phyloP scores from a whole-genome alignment of 2,113 vertebrate genomes.

The Psilopsiagon aurifrons region DNA sequence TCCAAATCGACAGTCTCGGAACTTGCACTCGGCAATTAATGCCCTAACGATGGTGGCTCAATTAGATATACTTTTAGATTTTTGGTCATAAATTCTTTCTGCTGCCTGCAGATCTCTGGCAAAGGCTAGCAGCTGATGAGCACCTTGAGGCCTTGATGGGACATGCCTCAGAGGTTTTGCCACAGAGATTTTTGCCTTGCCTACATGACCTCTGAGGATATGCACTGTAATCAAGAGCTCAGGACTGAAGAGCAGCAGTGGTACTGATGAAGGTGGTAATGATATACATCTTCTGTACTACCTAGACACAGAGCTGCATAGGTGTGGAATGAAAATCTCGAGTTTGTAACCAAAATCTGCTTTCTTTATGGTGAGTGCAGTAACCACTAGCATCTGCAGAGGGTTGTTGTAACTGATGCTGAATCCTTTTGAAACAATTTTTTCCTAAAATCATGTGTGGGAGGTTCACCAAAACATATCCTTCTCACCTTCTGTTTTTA shows the following conservation, averaged over 20 bases:
- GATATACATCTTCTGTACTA: accelerated
- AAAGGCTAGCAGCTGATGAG: background rate
- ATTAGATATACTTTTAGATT: background rate
- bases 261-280: background rate
- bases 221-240: background rate
- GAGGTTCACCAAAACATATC: background rate
- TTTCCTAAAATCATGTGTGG: background rate
- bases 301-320: background rate
- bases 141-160: background rate
- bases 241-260: accelerated
- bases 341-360: background rate
- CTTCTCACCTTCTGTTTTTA: background rate
- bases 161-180: background rate
- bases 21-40: background rate
- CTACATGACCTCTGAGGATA: accelerated
- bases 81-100: background rate
- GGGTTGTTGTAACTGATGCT: background rate
- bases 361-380: accelerated
- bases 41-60: background rate
- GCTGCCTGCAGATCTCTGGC: too few relatives aligned
- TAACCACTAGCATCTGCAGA: background rate
- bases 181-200: background rate
- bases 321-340: accelerated
- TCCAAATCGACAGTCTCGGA: background rate
- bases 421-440: background rate